Evolutionary conservation across 23 tunicate genomes (phyloP).

Genomic region (Ciona savignyi): DNA sequence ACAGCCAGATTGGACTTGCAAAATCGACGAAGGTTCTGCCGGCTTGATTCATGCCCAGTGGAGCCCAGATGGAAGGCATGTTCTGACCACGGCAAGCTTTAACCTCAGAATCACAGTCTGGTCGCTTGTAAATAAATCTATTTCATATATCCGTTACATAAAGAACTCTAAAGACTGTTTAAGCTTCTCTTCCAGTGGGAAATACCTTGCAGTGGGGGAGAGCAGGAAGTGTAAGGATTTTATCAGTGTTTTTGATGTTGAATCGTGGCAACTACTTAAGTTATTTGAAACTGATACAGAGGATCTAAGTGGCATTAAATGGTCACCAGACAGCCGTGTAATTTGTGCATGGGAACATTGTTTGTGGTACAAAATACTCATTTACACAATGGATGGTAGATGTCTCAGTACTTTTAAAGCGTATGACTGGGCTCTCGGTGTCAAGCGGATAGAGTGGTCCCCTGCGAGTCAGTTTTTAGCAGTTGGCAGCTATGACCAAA

Average conservation of each 20-base stretch:
- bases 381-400: constrained; percentile 89
- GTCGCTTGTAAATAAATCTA: constrained; percentile 89
- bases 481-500: constrained; percentile 83
- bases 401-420: constrained; percentile 68
- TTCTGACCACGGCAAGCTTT: constrained; percentile 84
- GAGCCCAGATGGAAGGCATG: constrained; percentile 94
- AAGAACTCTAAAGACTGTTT: constrained; percentile 87
- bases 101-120: constrained; percentile 82
- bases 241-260: constrained; percentile 63
- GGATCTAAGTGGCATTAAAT: constrained; percentile 62
- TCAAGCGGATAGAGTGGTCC: constrained; percentile 67
- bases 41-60: constrained; percentile 77
- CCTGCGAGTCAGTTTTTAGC: constrained; percentile 94
- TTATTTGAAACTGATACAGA: constrained; percentile 83
- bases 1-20: constrained; percentile 95
- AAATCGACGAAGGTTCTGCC: constrained; percentile 92
- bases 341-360: constrained; percentile 81
- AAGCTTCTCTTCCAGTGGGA: constrained; percentile 72
- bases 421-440: constrained; percentile 87
- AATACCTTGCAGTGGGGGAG: constrained; percentile 80
- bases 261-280: constrained; percentile 85
- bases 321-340: constrained; percentile 92
- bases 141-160: constrained; percentile 76
- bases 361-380: constrained; percentile 76
- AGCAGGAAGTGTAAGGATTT: constrained; percentile 80